A percentile compares a stretch with the other conserved stretches of the same genome.
Conservation (phyloP, 1,140 invertebrate genomes). For the Scaptomyza hsui region DNA sequence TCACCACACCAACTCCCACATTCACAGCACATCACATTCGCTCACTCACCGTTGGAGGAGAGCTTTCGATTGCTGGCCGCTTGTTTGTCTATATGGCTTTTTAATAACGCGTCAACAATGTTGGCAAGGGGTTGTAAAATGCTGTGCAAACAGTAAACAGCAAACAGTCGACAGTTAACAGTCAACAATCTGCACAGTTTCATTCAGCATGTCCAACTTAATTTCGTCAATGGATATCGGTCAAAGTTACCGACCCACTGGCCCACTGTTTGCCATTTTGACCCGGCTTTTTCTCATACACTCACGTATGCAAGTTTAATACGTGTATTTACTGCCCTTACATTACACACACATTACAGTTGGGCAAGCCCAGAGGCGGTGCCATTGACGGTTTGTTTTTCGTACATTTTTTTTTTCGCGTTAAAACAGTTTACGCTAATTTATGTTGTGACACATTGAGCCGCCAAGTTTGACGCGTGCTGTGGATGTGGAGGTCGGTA, state of each 20-base stretch:
- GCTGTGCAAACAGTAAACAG: slow-evolving; percentile 46
- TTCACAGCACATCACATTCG: slow-evolving; percentile 3
- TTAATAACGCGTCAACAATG: slow-evolving; percentile 70
- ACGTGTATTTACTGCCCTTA: slow-evolving; percentile 14
- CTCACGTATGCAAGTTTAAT: slow-evolving; percentile 22
- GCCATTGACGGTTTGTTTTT: slow-evolving; percentile 6
- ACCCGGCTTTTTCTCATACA: slow-evolving; percentile 28
- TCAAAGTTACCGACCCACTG: slow-evolving; percentile 18
- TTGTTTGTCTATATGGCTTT: slow-evolving; percentile 75
- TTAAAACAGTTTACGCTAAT: slow-evolving; percentile 82
- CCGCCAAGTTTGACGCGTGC: slow-evolving; percentile 58
- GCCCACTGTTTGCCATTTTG: slow-evolving; percentile 33
- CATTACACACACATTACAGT: slow-evolving; percentile 12
- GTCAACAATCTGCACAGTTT: not conserved
- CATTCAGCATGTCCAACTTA: slow-evolving; percentile 10
- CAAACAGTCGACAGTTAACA: too few species aligned
- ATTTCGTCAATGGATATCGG: slow-evolving; percentile 61
- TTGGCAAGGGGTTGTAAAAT: slow-evolving; percentile 65
- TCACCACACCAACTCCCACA: slow-evolving; percentile 22
- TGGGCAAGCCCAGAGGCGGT: slow-evolving; percentile 44
- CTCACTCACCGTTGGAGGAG: slow-evolving; percentile 48
- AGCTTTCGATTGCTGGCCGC: slow-evolving; percentile 38
- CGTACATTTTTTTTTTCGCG: slow-evolving; percentile 41
- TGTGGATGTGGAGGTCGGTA: slow-evolving; percentile 22
- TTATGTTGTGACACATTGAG: slow-evolving; percentile 73